Evolutionary conservation across 2,113 vertebrate genomes (phyloP), one percentile per base, ranked within the genome.

Genomic region (Poecilia latipinna): DNA sequence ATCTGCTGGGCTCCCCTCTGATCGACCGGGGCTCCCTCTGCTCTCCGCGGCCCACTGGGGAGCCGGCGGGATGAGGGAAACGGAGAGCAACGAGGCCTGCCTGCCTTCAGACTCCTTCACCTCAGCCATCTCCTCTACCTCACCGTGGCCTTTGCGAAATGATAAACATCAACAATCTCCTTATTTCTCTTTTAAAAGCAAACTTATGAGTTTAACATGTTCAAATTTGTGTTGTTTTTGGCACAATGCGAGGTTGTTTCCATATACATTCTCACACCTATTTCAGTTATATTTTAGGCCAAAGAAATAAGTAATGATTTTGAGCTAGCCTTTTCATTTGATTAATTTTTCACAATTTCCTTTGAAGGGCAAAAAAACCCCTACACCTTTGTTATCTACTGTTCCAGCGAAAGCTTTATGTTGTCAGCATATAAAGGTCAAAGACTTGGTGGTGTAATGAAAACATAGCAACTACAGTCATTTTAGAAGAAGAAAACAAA

Each of bases 1-100:
- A 95, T 95, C 94, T 94, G 94, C 94, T 94, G 94, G 93, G 91
- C 91, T 92, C 93, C 93, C 94, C 93, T 92, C 90, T 88, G 94
- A 94, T 92, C 86, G 77, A 82, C 92, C 92, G 86, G 91, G 92
- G 90, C 91, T 94, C 92, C 90, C 93, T 94, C 91, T 93, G 92
- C 92, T 92, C 91, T 82, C 73, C 17, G 72, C 3, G 35, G 75
- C 80, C 89, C 89, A 91, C 84, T 86, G 85, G 89, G 89, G 85
- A 89, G 88, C 69, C 72, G 33, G 33, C 63, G 31, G 74, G 76
- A 72, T 29, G 61, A 67, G 33, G n/a, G 77, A 62, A 51, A 67
- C 65, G 65, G 77, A 57, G 65, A 51, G 61, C 44, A 32, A 65
- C 7, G 11, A 75, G 66, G 61, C 31, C 80, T 63, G 67, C 13